Percentiles rank a stretch among this genome's conserved stretches.
Conservation (phyloP, 1,140 invertebrate genomes). For the Zeugodacus cucurbitae region DNA sequence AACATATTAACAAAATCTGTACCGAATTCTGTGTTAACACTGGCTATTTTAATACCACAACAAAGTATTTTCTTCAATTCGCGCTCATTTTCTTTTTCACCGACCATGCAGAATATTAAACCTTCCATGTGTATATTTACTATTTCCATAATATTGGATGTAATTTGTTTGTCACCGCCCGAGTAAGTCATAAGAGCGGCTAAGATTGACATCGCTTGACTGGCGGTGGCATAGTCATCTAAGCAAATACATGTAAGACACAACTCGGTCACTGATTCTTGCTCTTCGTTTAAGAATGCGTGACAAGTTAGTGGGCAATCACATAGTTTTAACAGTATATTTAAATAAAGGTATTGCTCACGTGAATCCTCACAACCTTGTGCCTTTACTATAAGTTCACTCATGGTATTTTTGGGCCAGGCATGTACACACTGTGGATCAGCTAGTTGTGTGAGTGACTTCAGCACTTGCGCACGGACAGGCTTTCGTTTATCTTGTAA, state of each 20-base stretch:
- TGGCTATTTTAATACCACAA: constrained; percentile 58
- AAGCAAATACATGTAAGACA: constrained; percentile 72
- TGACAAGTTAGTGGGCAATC: constrained; percentile 71
- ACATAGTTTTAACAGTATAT: constrained; percentile 69
- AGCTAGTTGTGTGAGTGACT: constrained; percentile 81
- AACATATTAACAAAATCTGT: constrained; percentile 57
- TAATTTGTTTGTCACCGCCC: constrained; percentile 46
- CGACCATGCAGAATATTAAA: constrained; percentile 56
- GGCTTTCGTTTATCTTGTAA: constrained; percentile 72
- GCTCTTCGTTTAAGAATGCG: constrained; percentile 67
- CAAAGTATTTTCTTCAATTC: constrained; percentile 56
- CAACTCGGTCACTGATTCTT: constrained; percentile 68
- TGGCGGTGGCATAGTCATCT: constrained; percentile 72
- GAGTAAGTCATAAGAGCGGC: constrained; percentile 77
- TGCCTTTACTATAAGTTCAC: constrained; percentile 69
- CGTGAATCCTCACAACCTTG: constrained; percentile 57
- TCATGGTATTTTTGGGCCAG: constrained; percentile 80
- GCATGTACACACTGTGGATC: constrained; percentile 80
- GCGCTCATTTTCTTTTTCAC: constrained; percentile 51
- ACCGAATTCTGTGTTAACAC: constrained; percentile 57
- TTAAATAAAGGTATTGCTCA: constrained; percentile 61
- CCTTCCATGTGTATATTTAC: constrained; percentile 64
- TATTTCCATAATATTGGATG: constrained; percentile 56
- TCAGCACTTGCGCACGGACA: constrained; percentile 80
- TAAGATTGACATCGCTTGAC: constrained; percentile 77